phyloP scores from a whole-genome alignment of 2,888 invertebrate genomes.

The Blastobasis adustella region DNA sequence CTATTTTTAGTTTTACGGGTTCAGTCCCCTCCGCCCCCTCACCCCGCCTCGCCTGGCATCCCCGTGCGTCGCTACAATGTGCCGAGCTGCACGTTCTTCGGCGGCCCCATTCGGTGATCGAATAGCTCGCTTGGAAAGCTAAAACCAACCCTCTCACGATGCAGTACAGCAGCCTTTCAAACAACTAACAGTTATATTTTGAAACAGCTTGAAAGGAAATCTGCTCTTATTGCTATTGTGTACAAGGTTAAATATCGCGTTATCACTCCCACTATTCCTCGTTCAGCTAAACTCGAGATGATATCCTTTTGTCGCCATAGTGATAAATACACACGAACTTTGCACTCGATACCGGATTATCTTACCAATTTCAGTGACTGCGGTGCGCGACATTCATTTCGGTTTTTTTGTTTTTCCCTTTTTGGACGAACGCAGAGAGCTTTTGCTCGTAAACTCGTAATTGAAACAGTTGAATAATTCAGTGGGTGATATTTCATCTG shows the following conservation, averaged over 20 bases:
- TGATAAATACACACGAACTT: constrained; percentile 6
- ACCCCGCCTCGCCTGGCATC: constrained; percentile 31
- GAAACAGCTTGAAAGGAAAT: too few relatives aligned
- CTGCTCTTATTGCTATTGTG: too few relatives aligned
- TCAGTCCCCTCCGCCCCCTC: constrained; percentile 47
- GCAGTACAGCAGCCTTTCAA: too few relatives aligned
- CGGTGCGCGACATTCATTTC: constrained; percentile 8
- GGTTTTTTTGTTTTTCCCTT: background rate
- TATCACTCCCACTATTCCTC: background rate
- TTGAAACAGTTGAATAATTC: constrained; percentile 21
- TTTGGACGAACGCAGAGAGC: background rate
- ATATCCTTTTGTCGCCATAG: constrained; percentile 6
- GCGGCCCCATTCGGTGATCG: too few relatives aligned
- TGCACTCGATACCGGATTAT: constrained; percentile 4
- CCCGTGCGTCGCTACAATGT: constrained; percentile 12
- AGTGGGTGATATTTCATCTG: constrained; percentile 14
- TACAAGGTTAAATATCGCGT: background rate
- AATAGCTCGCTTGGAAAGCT: too few relatives aligned
- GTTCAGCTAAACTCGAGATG: background rate
- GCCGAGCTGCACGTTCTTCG: constrained; percentile 2
- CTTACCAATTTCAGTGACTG: constrained; percentile 7
- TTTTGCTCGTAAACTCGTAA: background rate
- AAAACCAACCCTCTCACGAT: too few relatives aligned
- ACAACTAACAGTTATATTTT: too few relatives aligned
- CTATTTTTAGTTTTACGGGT: constrained; percentile 70